Conservation (phyloP, 2,888 invertebrate species). For the Phasia obesa region DNA sequence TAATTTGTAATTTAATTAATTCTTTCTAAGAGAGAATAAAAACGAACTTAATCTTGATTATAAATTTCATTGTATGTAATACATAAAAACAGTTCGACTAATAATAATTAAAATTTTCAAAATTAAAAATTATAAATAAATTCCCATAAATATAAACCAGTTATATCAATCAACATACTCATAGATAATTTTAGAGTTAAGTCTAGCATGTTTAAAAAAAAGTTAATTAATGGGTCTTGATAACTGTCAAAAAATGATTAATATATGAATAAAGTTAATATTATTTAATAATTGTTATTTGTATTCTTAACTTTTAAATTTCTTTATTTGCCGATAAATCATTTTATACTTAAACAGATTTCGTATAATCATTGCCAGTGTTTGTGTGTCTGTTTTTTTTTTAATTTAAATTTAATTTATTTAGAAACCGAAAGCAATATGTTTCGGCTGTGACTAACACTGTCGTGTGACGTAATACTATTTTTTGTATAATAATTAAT, state of each 20-base stretch:
- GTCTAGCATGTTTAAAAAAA: slow-evolving; percentile 32
- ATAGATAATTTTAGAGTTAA: slow-evolving; percentile 30
- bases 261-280: slow-evolving; percentile 40
- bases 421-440: too few relatives aligned
- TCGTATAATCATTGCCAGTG: neutral
- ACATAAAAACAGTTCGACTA: too few relatives aligned
- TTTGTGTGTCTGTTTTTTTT: too few relatives aligned
- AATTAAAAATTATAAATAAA: slow-evolving; percentile 28
- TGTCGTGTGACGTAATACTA: too few relatives aligned
- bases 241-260: slow-evolving; percentile 62
- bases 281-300: slow-evolving; percentile 23
- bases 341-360: slow-evolving; percentile 41
- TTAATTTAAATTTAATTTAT: too few relatives aligned
- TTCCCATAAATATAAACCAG: slow-evolving; percentile 8
- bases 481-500: too few relatives aligned
- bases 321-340: slow-evolving; percentile 41
- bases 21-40: too few relatives aligned
- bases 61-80: too few relatives aligned
- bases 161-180: slow-evolving; percentile 22
- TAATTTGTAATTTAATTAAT: too few relatives aligned
- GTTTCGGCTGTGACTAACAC: too few relatives aligned
- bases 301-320: slow-evolving; percentile 1
- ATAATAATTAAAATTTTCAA: too few relatives aligned
- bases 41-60: too few relatives aligned
- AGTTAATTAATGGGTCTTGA: slow-evolving; percentile 55